Evolutionary conservation across 2,113 vertebrate species (phyloP), one percentile per base, ranked within the genome.

Genomic region (Hystrix brachyura): DNA sequence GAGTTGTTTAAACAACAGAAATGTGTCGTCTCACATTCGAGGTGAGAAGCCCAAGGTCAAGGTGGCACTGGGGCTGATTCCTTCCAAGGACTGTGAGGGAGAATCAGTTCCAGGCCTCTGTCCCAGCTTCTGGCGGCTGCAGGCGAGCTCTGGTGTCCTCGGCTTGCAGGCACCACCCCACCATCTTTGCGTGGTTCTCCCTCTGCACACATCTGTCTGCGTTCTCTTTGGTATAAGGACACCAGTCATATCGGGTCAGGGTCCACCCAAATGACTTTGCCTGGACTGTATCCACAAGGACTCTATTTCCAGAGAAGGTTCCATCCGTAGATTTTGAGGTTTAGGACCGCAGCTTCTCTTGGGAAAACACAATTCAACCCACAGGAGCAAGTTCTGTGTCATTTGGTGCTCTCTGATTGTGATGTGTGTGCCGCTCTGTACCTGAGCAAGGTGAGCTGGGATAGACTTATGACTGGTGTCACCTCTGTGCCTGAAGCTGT

Each of bases 101-200:
- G 6, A 17, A 9, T 29, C 62, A 55, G 43, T 11, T 32, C 55
- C 12, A 21, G 4, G 17, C 8, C 18, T 83, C 14, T 67, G 10
- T 29, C 7, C 55, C 12, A 76, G 18, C 23, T 69, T 48, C 72
- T 7, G 1, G 7, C 12, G n/a, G 3, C 21, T 92, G 34, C 43
- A 15, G 59, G 72, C 8, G 9, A n/a, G 13, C 53, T 62, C 2
- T 14, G n/a, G 34, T 0, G 0, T 51, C 55, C 23, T 48, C 46
- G 48, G 19, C 11, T 32, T 64, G 1, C 17, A 18, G 57, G 48
- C 5, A 10, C 29, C 55, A 3, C 10, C 10, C 23, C 38, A 3
- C 14, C 43, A 3, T 55, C 23, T 57, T 55, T 2, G 3, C 3
- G 0, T 5, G 23, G 25, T 25, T 34, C 46, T 25, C 32, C 59